Base-by-base conservation (phyloP, 2,797 vertebrate genomes). In the Smutsia temminckii region DNA sequence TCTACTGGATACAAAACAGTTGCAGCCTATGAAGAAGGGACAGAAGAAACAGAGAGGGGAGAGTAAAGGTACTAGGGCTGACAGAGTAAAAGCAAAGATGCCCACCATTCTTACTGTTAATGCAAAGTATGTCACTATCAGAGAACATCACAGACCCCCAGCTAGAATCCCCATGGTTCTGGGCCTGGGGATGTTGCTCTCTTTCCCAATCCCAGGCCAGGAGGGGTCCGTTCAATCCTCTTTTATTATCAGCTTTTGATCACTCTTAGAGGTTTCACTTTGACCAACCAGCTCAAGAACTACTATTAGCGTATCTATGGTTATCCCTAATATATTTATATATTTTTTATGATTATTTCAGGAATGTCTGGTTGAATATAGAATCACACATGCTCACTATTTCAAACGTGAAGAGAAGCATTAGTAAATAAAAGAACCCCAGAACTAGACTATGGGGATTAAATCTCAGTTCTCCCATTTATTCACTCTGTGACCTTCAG, bases 221-320 rank as follows among this genome's bases (percentile, higher is more conserved):
- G 42, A 46, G 40, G 29, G 42, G 13, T 68, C 34, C 55, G 42
- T 53, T 80, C 29, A 32, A 0, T 61, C 46, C 46, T 81, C n/a
- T 75, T 72, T 42, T 79, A 40, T 94, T 85, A 74, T 71, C 57
- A 61, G 55, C 18, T 80, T 93, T 93, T 77, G 14, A 49, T 94
- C 34, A 91, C n/a, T 66, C 49, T 85, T 77, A 84, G 79, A 88
- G 85, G 49, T 69, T 94, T 97, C 29, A 29, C 83, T 89, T 95
- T 81, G 40, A 51, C 59, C 34, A 51, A 11, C 18, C n/a, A 14
- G 84, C n/a, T 93, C 51, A 85, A 68, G 46, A 86, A 59, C 32
- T 55, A 32, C 27, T 34, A 57, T 68, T 75, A 72, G 61, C n/a
- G 85, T 83, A 53, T 88, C 55, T 84, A 40, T 68, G 46, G 40